Conservation (phyloP, 2,113 vertebrate genomes). For the Crocuta crocuta region DNA sequence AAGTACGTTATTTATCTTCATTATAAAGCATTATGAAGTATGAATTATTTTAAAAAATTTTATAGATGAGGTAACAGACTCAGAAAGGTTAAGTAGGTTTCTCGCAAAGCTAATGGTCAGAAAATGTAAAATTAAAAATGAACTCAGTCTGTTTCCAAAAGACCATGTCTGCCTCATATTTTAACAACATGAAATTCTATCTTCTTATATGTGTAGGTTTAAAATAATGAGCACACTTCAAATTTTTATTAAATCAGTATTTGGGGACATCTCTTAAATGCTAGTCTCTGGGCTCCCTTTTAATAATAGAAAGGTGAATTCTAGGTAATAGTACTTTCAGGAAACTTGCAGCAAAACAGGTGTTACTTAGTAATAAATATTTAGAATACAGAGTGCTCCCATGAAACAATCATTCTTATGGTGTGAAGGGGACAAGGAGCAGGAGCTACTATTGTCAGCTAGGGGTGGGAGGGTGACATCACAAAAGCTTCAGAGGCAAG, state of each 20-base stretch:
- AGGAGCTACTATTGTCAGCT: background rate
- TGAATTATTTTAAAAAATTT: background rate
- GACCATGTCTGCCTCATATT: background rate
- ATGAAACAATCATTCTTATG: background rate
- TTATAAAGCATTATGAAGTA: background rate
- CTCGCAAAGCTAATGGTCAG: background rate
- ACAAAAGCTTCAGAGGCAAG: background rate
- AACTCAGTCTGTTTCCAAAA: background rate
- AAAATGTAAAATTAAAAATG: conserved; percentile 15
- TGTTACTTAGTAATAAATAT: background rate
- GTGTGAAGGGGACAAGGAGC: background rate
- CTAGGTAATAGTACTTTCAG: background rate
- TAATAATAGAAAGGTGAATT: conserved; percentile 17
- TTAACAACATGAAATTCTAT: background rate
- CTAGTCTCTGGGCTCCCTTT: background rate
- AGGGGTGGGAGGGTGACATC: background rate
- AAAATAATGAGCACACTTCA: background rate
- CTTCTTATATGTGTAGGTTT: background rate
- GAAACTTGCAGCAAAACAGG: background rate
- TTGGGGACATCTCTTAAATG: background rate
- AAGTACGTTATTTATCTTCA: conserved; percentile 15
- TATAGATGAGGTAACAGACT: background rate
- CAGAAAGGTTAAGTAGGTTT: background rate
- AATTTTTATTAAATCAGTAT: background rate
- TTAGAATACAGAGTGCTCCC: background rate